These are phyloP conservation scores for Lepidochitona cinerea DNA, from an alignment of 2,888 invertebrate species.

Conservation along the genomic window DNA sequence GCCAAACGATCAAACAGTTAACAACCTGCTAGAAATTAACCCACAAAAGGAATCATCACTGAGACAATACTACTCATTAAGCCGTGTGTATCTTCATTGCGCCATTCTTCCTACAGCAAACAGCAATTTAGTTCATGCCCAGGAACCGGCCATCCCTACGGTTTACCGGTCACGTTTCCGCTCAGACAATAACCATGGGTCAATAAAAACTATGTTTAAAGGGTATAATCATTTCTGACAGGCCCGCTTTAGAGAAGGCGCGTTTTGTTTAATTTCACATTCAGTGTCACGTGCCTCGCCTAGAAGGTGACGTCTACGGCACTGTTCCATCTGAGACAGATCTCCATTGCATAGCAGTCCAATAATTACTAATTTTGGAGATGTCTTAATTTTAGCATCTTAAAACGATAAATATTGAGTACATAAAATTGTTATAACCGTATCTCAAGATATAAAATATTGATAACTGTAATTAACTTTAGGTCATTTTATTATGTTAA, in stretches of 20 bases:
- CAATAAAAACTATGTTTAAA: background rate
- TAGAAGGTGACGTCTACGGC: too few relatives aligned
- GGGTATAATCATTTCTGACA: background rate
- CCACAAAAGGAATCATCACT: too few relatives aligned
- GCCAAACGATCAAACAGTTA: background rate
- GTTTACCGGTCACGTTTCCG: background rate
- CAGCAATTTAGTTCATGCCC: background rate
- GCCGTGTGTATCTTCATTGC: background rate
- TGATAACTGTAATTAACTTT: too few relatives aligned
- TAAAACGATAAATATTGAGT: too few relatives aligned
- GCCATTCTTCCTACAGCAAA: background rate
- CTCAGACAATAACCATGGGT: background rate
- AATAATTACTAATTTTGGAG: too few relatives aligned
- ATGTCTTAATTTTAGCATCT: too few relatives aligned
- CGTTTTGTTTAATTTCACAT: background rate
- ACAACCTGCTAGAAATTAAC: background rate
- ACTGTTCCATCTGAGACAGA: too few relatives aligned
- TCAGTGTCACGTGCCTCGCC: background rate
- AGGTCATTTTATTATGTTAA: too few relatives aligned
- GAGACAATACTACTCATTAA: background rate
- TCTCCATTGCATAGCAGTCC: too few relatives aligned
- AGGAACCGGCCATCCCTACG: background rate
- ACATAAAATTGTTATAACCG: too few relatives aligned
- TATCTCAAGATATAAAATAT: too few relatives aligned
- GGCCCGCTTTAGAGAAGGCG: background rate